Percentiles rank a stretch among this genome's conserved stretches.
These are phyloP conservation scores for Rhinoderma darwinii DNA, from an alignment of 2,113 vertebrate species.

Conservation along the genomic window DNA sequence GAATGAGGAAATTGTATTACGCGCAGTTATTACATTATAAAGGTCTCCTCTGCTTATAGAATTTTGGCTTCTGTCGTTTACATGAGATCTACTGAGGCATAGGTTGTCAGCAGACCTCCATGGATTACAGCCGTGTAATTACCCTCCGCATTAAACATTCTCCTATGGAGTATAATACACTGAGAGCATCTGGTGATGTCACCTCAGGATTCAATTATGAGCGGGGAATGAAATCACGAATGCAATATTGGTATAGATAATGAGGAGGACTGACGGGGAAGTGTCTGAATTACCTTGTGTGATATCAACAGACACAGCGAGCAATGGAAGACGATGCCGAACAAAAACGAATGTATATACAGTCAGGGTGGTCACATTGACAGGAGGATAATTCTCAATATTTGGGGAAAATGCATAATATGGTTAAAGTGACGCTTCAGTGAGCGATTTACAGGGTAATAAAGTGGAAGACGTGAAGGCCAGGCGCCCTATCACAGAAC, in stretches of 20 bases:
- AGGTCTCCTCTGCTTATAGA: too few relatives aligned
- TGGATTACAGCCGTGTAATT: not conserved
- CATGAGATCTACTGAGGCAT: not conserved
- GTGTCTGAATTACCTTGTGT: not conserved
- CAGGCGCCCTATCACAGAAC: not conserved
- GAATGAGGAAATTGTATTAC: too few relatives aligned
- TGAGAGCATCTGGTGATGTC: constrained; percentile 21
- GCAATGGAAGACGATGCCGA: not conserved
- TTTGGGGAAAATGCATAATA: not conserved
- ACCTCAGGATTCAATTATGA: constrained; percentile 38
- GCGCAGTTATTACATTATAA: too few relatives aligned
- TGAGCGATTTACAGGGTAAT: not conserved
- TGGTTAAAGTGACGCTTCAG: not conserved
- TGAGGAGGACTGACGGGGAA: not conserved
- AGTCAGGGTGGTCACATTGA: not conserved
- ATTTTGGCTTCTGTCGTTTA: too few relatives aligned
- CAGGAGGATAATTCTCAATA: not conserved
- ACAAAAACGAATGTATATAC: not conserved
- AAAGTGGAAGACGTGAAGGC: not conserved
- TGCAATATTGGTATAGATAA: not conserved
- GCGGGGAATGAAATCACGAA: constrained; percentile 9
- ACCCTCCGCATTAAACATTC: too few relatives aligned
- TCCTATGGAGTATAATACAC: not conserved
- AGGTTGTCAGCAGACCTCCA: not conserved
- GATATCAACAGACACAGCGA: not conserved